phyloP scores from a whole-genome alignment of 2,113 vertebrate genomes.

The Tachysurus fulvidraco region DNA sequence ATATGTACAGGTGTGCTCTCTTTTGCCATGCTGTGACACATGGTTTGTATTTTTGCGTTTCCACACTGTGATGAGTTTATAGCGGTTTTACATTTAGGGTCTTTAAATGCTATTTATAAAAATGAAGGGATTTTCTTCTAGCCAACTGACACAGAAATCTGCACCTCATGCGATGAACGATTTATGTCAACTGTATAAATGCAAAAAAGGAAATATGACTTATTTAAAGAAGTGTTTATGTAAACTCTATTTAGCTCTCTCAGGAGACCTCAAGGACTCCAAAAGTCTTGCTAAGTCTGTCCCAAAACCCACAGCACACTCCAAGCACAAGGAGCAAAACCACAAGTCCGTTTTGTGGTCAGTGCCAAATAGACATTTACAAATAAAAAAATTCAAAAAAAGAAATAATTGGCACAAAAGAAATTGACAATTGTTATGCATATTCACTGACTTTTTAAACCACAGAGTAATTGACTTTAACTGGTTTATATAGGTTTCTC shows the following conservation, averaged over 20 bases:
- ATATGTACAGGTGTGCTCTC: too few species aligned
- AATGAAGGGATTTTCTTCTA: background rate
- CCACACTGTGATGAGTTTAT: background rate
- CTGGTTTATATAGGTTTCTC: background rate
- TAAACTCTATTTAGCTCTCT: slow-evolving; percentile 4
- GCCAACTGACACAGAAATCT: background rate
- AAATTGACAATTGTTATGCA: background rate
- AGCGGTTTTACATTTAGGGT: background rate
- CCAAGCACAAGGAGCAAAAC: slow-evolving; percentile 37
- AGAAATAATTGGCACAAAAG: background rate
- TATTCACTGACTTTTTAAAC: background rate
- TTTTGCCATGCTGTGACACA: background rate
- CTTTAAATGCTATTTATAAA: background rate
- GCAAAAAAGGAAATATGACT: background rate
- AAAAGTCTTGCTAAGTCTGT: slow-evolving; percentile 10
- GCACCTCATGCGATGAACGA: background rate
- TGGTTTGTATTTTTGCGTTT: background rate
- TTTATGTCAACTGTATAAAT: background rate
- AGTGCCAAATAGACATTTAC: slow-evolving; percentile 39
- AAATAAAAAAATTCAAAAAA: slow-evolving; percentile 21
- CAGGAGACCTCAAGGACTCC: slow-evolving; percentile 6
- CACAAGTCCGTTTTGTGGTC: slow-evolving; percentile 38
- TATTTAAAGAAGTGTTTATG: slow-evolving; percentile 16
- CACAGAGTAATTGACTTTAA: background rate
- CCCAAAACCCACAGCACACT: slow-evolving; percentile 20